Conservation (phyloP, 2,888 invertebrate species). For the Therioaphis trifolii region DNA sequence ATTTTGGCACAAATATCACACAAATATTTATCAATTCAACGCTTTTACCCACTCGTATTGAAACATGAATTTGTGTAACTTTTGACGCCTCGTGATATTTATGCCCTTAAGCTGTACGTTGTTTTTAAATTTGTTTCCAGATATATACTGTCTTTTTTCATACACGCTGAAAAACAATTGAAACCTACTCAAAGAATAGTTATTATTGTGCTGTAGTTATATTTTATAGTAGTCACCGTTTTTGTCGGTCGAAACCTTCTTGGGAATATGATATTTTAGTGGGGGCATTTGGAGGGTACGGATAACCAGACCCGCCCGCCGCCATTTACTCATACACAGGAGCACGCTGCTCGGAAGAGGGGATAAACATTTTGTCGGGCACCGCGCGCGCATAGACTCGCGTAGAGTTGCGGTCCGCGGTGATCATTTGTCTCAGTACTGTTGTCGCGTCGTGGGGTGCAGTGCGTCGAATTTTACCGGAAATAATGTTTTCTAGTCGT, state of each 20-base stretch:
- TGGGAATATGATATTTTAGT: background rate
- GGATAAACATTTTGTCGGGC: constrained; percentile 37
- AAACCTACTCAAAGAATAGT: too few relatives aligned
- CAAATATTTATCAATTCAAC: too few relatives aligned
- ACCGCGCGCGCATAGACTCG: constrained; percentile 23
- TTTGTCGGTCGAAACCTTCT: background rate
- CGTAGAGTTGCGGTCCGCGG: background rate
- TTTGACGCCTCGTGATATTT: too few relatives aligned
- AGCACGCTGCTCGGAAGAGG: background rate
- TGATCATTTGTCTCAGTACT: constrained; percentile 30
- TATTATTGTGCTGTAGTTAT: background rate
- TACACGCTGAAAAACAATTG: background rate
- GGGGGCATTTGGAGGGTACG: constrained; percentile 7
- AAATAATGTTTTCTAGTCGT: background rate
- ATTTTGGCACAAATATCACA: too few relatives aligned
- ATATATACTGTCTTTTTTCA: background rate
- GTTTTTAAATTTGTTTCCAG: too few relatives aligned
- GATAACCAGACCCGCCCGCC: constrained; percentile 31
- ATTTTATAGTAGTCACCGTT: background rate
- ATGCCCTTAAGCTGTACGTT: too few relatives aligned
- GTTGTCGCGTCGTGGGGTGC: constrained; percentile 22
- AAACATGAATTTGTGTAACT: too few relatives aligned
- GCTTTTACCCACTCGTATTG: too few relatives aligned
- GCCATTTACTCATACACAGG: background rate
- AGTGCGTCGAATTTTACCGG: background rate